phyloP scores from a whole-genome alignment of 1,140 invertebrate genomes.

The Hylyphantes graminicola region DNA sequence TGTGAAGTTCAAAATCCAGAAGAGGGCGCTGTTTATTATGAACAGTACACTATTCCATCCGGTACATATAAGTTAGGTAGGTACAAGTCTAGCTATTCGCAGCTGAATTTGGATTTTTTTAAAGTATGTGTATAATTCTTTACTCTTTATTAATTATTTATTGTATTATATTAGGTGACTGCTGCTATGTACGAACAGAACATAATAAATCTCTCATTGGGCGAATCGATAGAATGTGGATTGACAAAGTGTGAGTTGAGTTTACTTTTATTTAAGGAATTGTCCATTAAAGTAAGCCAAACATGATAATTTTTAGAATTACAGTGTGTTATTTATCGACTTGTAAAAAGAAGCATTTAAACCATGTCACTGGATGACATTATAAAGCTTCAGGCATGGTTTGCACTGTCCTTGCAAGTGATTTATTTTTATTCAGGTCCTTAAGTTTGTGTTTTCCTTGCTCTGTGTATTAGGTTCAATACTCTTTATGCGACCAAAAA shows the following conservation, averaged over 20 bases:
- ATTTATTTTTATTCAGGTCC: background rate
- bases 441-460: background rate
- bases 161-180: slow-evolving; percentile 77
- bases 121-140: background rate
- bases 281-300: too few species aligned
- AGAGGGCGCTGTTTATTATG: slow-evolving; percentile 85
- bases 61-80: slow-evolving; percentile 80
- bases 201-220: slow-evolving; percentile 87
- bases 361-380: too few species aligned
- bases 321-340: too few species aligned
- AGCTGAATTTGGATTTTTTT: background rate
- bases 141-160: slow-evolving; percentile 15
- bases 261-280: background rate
- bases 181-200: slow-evolving; percentile 90
- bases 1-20: slow-evolving; percentile 62
- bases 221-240: slow-evolving; percentile 95
- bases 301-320: too few species aligned
- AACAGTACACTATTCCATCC: slow-evolving; percentile 88
- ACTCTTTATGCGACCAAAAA: too few species aligned
- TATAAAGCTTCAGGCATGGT: background rate
- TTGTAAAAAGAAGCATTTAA: too few species aligned
- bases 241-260: slow-evolving; percentile 74
- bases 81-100: background rate
- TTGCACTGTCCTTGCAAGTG: background rate
- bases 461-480: background rate